phyloP scores from a whole-genome alignment of 1,140 invertebrate genomes.

The Caenorhabditis brenneri region DNA sequence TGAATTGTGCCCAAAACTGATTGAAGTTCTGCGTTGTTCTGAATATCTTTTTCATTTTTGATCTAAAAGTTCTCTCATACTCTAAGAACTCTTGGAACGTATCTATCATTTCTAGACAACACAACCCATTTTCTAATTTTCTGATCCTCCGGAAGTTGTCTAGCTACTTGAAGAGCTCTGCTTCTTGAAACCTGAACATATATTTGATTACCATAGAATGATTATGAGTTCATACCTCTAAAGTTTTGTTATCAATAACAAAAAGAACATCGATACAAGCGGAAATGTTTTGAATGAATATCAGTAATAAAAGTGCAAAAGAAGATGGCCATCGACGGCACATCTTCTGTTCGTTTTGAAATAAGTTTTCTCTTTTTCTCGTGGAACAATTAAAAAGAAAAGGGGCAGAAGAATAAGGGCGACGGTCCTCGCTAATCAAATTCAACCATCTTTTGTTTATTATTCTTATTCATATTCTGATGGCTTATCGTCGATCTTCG shows the following conservation, averaged over 20 bases:
- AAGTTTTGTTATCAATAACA: conserved; percentile 17
- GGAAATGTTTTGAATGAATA: background rate
- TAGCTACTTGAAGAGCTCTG: background rate
- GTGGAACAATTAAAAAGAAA: background rate
- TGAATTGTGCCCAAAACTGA: conserved; percentile 6
- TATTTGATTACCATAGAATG: background rate
- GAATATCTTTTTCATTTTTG: background rate
- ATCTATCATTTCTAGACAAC: background rate
- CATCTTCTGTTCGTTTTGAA: background rate
- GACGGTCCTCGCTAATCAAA: conserved; percentile 4
- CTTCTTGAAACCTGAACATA: background rate
- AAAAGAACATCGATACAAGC: conserved; percentile 7
- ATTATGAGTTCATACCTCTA: background rate
- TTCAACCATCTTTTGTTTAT: conserved; percentile 34
- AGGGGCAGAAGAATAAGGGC: background rate
- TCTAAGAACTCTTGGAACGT: conserved; percentile 11
- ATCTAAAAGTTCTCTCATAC: background rate
- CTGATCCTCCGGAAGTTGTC: background rate
- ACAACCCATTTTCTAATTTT: conserved; percentile 29
- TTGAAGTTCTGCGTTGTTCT: conserved; percentile 21
- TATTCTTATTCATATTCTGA: conserved; percentile 33
- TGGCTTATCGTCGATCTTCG: conserved; percentile 40
- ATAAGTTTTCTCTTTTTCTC: background rate
- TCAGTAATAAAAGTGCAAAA: background rate
- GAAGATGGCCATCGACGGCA: background rate